Percentiles rank a stretch among this genome's conserved stretches.
Evolutionary conservation across 1,140 invertebrate genomes (phyloP).

Genomic region (Meloidogyne exigua): DNA sequence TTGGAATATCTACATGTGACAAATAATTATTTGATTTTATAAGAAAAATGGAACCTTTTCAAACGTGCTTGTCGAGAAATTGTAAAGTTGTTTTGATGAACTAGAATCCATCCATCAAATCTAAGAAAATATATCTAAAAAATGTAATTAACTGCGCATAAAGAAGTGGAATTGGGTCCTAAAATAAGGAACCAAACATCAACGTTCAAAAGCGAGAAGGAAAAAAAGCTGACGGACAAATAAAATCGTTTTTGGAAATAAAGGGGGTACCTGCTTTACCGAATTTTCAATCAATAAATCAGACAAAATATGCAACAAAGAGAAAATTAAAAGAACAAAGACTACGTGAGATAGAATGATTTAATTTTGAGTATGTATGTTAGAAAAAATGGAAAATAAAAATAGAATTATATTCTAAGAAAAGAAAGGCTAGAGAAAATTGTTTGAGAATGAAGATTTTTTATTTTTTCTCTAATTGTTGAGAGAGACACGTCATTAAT

Average conservation of each 20-base stretch:
- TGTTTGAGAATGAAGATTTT: background rate
- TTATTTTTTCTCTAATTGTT: too few species aligned
- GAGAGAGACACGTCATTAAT: background rate
- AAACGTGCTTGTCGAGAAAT: constrained; percentile 11
- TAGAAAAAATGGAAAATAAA: background rate
- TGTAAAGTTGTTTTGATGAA: constrained; percentile 19
- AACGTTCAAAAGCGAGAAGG: background rate
- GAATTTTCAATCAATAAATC: background rate
- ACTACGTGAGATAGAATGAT: background rate
- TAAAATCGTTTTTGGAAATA: background rate
- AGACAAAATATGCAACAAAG: background rate
- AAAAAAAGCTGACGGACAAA: background rate
- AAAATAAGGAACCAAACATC: background rate
- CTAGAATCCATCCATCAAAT: constrained; percentile 14
- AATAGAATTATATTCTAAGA: background rate
- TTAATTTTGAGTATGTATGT: background rate
- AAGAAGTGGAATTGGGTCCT: background rate
- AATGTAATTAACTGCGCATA: background rate
- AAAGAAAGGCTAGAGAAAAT: background rate
- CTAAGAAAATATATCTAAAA: background rate
- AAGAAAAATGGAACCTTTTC: background rate
- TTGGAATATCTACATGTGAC: constrained; percentile 3
- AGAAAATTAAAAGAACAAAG: background rate
- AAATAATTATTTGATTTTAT: background rate
- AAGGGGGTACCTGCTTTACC: background rate